Conservation (phyloP, 2,113 vertebrate genomes). For the Thalassarche chlororhynchos region DNA sequence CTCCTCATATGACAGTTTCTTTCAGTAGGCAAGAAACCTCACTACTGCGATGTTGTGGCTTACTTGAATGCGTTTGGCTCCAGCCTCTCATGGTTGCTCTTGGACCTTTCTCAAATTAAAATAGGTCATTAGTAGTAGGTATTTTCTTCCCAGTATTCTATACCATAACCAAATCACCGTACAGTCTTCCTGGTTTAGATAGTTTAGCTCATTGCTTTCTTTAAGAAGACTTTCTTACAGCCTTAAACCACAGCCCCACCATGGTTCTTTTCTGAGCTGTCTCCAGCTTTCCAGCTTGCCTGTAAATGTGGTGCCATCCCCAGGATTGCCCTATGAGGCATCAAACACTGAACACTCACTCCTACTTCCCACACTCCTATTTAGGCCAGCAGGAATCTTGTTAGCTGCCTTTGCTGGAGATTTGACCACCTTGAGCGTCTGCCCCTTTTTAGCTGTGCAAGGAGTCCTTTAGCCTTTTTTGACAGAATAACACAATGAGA, state of each 20-base stretch:
- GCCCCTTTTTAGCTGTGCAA: background rate
- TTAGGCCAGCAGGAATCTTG: background rate
- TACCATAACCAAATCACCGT: background rate
- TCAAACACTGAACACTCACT: background rate
- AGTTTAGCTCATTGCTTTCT: background rate
- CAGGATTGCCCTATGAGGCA: background rate
- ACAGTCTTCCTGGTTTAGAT: background rate
- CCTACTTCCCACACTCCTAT: background rate
- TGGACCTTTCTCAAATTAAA: background rate
- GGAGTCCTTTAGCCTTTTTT: background rate
- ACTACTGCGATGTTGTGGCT: background rate
- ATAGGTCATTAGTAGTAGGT: background rate
- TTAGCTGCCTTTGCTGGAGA: background rate
- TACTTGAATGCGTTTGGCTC: background rate
- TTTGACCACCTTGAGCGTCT: background rate
- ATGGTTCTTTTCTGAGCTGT: background rate
- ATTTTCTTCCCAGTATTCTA: background rate
- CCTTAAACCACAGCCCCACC: background rate
- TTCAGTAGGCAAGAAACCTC: background rate
- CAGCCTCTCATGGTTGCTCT: background rate
- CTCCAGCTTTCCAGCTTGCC: background rate
- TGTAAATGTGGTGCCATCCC: background rate
- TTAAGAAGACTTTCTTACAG: background rate
- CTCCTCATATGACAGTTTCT: background rate
- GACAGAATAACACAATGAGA: background rate